These are phyloP conservation scores for Sparidentex hasta DNA, from an alignment of 2,797 vertebrate species.

Conservation along the genomic window DNA sequence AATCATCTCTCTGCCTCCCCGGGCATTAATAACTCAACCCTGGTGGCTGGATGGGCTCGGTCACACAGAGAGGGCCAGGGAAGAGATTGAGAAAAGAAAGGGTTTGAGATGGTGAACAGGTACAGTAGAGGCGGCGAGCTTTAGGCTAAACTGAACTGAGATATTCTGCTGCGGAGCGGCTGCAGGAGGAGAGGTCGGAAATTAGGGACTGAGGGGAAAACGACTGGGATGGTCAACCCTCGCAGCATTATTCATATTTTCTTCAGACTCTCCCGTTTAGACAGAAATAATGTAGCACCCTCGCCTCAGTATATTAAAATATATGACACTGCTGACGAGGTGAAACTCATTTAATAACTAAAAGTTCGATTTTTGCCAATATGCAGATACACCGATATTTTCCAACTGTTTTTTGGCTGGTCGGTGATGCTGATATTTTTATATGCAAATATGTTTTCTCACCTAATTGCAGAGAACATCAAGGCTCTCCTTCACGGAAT, in stretches of 20 bases:
- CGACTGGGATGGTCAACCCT: background rate
- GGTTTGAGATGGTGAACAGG: constrained; percentile 50
- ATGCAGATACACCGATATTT: no score
- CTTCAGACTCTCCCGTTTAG: background rate
- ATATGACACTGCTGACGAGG: background rate
- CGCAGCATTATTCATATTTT: constrained; percentile 1
- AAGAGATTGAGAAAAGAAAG: constrained; percentile 68
- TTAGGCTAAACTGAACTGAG: constrained; percentile 34
- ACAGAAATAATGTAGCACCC: background rate
- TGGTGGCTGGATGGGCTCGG: constrained; percentile 67
- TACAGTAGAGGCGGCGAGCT: constrained; percentile 44
- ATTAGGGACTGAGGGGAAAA: constrained; percentile 34
- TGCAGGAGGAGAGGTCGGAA: constrained; percentile 17
- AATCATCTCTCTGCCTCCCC: constrained; percentile 79
- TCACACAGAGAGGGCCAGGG: constrained; percentile 59
- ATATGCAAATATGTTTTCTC: no score
- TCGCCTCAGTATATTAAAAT: background rate
- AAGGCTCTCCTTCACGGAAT: no score
- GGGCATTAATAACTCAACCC: constrained; percentile 83
- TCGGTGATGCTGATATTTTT: no score
- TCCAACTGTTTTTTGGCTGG: no score
- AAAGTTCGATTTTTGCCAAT: background rate
- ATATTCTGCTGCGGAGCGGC: constrained; percentile 38
- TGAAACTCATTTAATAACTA: background rate
- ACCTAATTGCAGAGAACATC: no score